Base-by-base conservation (phyloP, 2,797 vertebrate species). In the Eulemur albifrons region DNA sequence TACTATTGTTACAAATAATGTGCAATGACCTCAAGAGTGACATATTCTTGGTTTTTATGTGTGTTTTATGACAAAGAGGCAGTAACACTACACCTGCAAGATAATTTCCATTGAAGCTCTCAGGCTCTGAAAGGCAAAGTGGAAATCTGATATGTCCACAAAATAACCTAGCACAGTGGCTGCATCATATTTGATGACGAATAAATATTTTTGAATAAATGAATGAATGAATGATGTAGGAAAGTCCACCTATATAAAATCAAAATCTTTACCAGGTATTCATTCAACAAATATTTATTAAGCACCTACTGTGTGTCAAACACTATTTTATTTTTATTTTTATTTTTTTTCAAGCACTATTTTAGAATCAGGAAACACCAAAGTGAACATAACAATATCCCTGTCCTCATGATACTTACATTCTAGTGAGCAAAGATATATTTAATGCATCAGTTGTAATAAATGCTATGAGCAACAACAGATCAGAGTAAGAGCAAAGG, bases 11-110 rank as follows among this genome's bases (percentile, higher is more conserved):
- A 27, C 79, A 93, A 93, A 45, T 96, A 38, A 83, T 93, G 32
- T 43, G 70, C 43, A 70, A 4, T 88, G 52, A 94, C 69, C 67
- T 81, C 43, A 69, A 90, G 52, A 96, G 35, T 73, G 88, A 81
- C 54, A 77, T 70, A 83, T 65, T 97, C 25, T 94, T 96, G 35
- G 17, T 88, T 93, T 93, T 85, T 89, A 89, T 94, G 45, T 93
- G n/a, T 65, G 13, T 77, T 97, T 95, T 89, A 88, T 95, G 76
- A 94, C 38, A 72, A 86, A 88, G 43, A 72, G 35, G 15, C 89
- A 93, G 17, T 61, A 23, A 57, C 4, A 77, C 5, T 67, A 54
- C 21, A 92, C 63, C 57, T 92, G 32, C 9, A 67, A 85, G 57
- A 70, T 87, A 87, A 96, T 90, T 92, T 84, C 25, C 20, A 75